phyloP scores from a whole-genome alignment of 2,113 vertebrate genomes.

The Sminthopsis crassicaudata region DNA sequence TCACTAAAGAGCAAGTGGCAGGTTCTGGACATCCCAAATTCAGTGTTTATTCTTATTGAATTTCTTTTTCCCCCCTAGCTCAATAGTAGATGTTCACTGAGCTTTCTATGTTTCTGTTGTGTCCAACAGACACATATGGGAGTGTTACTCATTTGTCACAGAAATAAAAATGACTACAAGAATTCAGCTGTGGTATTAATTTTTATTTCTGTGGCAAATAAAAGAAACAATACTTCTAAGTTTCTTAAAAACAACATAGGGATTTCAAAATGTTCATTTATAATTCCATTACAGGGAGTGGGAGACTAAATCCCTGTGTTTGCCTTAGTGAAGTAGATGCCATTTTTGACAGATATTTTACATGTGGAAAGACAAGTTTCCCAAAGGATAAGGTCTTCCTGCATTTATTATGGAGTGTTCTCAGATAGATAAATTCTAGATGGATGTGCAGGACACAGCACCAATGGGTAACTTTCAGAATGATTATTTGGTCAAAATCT shows the following conservation, averaged over 20 bases:
- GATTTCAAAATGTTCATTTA: background rate
- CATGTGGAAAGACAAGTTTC: background rate
- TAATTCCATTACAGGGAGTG: background rate
- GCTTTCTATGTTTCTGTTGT: background rate
- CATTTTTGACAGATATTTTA: conserved; percentile 27
- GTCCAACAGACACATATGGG: too few relatives aligned
- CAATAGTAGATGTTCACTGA: background rate
- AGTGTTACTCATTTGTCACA: background rate
- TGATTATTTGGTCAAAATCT: conserved; percentile 5
- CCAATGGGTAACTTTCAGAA: too few relatives aligned
- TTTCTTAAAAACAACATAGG: background rate
- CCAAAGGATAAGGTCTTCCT: background rate
- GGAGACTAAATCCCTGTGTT: background rate
- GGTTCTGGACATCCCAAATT: background rate
- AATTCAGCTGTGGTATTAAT: background rate
- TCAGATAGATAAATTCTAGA: conserved; percentile 13
- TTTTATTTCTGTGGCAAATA: conserved; percentile 2
- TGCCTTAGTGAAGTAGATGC: background rate
- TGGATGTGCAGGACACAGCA: background rate
- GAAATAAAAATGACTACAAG: too few relatives aligned
- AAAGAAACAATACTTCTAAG: conserved; percentile 33
- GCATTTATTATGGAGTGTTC: background rate
- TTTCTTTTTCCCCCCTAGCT: background rate
- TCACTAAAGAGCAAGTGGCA: background rate
- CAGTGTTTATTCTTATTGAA: background rate